phyloP scores from a whole-genome alignment of 2,797 vertebrate species.

The Hippoglossus hippoglossus region DNA sequence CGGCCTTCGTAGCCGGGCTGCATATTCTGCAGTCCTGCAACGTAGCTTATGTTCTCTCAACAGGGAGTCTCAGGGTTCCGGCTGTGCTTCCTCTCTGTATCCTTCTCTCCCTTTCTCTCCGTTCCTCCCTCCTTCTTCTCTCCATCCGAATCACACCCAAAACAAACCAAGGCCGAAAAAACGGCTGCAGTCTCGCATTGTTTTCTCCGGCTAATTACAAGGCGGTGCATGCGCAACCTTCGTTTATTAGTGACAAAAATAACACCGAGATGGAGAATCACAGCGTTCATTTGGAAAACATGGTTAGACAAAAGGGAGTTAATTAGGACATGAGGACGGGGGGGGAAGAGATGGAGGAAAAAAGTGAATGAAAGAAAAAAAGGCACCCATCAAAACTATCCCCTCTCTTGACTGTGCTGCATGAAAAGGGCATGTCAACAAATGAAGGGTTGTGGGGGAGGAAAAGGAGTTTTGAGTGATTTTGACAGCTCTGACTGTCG shows the following conservation, averaged over 20 bases:
- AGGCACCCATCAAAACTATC: constrained; percentile 68
- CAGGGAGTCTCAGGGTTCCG: constrained; percentile 78
- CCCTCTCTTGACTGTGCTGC: constrained; percentile 60
- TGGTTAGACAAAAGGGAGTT: constrained; percentile 75
- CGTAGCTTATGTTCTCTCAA: constrained; percentile 85
- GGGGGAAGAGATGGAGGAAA: constrained; percentile 31
- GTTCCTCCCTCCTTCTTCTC: constrained; percentile 33
- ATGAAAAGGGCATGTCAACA: constrained; percentile 76
- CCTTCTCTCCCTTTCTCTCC: constrained; percentile 27
- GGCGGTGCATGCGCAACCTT: constrained; percentile 72
- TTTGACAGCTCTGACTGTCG: constrained; percentile 54
- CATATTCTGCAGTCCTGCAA: constrained; percentile 81
- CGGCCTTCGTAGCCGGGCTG: constrained; percentile 77
- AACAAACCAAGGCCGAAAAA: constrained; percentile 72
- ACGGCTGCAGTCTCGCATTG: constrained; percentile 77
- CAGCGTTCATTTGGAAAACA: constrained; percentile 75
- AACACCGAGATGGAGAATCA: constrained; percentile 70
- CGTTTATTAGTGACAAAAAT: constrained; percentile 76
- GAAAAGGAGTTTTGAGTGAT: constrained; percentile 44
- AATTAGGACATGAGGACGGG: constrained; percentile 72
- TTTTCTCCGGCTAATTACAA: constrained; percentile 79
- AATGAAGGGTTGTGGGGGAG: constrained; percentile 35
- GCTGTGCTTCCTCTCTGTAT: constrained; percentile 61
- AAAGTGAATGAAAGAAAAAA: constrained; percentile 68
- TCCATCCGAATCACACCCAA: constrained; percentile 54